These are phyloP conservation scores for Pissodes strobi DNA, from an alignment of 1,140 invertebrate species.

Conservation along the genomic window DNA sequence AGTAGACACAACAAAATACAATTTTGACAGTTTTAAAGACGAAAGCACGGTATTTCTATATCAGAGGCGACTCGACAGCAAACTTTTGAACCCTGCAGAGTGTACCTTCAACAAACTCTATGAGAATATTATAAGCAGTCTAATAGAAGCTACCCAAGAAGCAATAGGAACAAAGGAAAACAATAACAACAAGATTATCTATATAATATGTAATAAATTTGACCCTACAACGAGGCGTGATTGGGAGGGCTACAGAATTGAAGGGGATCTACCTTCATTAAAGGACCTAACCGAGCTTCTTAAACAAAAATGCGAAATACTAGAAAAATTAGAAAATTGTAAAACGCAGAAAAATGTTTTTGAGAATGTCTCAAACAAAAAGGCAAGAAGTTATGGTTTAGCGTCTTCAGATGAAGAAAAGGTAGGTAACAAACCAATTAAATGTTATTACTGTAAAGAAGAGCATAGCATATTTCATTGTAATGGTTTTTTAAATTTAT, in stretches of 20 bases:
- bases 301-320: not conserved
- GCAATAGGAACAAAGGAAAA: too few relatives aligned
- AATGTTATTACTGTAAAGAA: not conserved
- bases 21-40: too few relatives aligned
- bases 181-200: too few relatives aligned
- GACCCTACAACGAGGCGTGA: slow-evolving; percentile 25
- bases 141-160: too few relatives aligned
- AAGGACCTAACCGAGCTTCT: not conserved
- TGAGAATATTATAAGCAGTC: too few relatives aligned
- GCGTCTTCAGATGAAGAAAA: not conserved
- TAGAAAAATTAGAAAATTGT: not conserved
- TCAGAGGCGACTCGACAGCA: too few relatives aligned
- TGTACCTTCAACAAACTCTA: too few relatives aligned
- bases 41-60: too few relatives aligned
- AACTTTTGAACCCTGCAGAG: too few relatives aligned
- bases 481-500: not conserved
- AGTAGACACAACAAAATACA: too few relatives aligned
- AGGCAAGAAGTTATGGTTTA: not conserved
- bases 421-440: not conserved
- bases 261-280: not conserved
- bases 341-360: not conserved
- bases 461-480: not conserved
- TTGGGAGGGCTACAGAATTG: slow-evolving; percentile 15
- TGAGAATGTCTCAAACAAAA: not conserved
- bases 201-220: too few relatives aligned